Percentiles rank a stretch among this genome's conserved stretches.
Conservation (phyloP, 2,113 vertebrate species). For the Rhagologus leucostigma region DNA sequence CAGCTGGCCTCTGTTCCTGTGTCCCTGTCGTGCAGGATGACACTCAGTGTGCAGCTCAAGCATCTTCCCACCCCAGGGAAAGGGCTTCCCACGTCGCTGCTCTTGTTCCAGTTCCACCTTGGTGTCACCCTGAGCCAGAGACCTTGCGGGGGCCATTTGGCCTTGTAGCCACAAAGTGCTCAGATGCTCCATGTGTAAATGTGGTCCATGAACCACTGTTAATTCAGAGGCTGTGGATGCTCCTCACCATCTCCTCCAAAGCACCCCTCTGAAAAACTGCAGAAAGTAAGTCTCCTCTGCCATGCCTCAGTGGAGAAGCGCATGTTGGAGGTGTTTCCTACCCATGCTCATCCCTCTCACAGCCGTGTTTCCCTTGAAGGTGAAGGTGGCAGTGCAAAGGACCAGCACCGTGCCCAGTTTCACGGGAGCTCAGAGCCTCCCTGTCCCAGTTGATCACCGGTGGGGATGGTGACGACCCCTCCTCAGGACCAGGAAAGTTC, state of each 20-base stretch:
- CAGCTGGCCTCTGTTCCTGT: rapidly evolving
- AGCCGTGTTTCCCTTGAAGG: not conserved
- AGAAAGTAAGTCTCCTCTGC: not conserved
- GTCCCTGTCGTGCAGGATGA: not conserved
- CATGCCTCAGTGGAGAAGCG: rapidly evolving
- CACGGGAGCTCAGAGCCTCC: not conserved
- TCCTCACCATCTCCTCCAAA: not conserved
- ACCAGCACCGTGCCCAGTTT: rapidly evolving
- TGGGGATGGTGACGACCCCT: not conserved
- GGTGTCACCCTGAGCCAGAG: not conserved
- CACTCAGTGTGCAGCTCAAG: rapidly evolving
- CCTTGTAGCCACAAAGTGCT: not conserved
- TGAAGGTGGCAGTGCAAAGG: not conserved
- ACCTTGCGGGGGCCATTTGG: rapidly evolving
- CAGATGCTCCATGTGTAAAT: rapidly evolving
- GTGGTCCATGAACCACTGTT: not conserved
- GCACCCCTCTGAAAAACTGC: not conserved
- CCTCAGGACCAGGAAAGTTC: not conserved
- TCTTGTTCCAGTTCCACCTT: not conserved
- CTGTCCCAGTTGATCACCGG: rapidly evolving
- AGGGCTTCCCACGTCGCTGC: rapidly evolving
- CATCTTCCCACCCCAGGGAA: not conserved
- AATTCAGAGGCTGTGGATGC: not conserved
- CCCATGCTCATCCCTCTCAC: rapidly evolving
- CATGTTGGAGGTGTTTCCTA: not conserved